Base-by-base conservation (phyloP, 2,888 invertebrate genomes). In the Ptilodon capucinus region DNA sequence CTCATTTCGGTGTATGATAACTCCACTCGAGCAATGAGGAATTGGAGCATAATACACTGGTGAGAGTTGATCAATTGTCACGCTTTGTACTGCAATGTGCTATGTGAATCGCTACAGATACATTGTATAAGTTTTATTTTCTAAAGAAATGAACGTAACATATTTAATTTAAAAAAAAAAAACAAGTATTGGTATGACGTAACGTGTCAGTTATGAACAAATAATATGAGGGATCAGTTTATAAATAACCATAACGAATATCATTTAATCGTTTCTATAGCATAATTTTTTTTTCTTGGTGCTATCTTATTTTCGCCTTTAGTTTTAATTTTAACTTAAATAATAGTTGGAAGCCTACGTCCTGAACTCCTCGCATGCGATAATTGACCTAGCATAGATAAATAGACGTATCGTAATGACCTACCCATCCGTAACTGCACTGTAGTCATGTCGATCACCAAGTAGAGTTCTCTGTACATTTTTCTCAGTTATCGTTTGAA, bases 221-320 rank as follows among this genome's bases (percentile, higher is more conserved):
- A 41, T 23, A 25, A 43, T 19, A 49, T 40, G 55, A 50, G 75
- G 84, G 84, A 84, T 85, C 86, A 85, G 84, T 84, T 85, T 83
- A 79, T 79, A 66, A 69, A 64, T 63, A 45, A 40, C 42, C 13
- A 18, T 16, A 30, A 14, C 0, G 4, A 19, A 45, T 43, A 38
- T 11, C n/a, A 13, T 19, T 44, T 18, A 38, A 8, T 18, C 7
- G 32, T 32, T 2, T 2, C 17, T 17, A 17, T 1, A 36, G 18
- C 18, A 9, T 7, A 23, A 23, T 13, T 0, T 5, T 40, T 25
- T 25, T 25, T 39, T 18, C 11, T 23, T 23, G 3, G 23, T 23
- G 39, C 39, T 23, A n/a, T n/a, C n/a, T 39, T 3, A 23, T 13
- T 7, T 40, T 23, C 16, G 40, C 40, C 40, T 11, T 47, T 30